phyloP scores from a whole-genome alignment of 1,140 invertebrate species.

The Atta cephalotes region DNA sequence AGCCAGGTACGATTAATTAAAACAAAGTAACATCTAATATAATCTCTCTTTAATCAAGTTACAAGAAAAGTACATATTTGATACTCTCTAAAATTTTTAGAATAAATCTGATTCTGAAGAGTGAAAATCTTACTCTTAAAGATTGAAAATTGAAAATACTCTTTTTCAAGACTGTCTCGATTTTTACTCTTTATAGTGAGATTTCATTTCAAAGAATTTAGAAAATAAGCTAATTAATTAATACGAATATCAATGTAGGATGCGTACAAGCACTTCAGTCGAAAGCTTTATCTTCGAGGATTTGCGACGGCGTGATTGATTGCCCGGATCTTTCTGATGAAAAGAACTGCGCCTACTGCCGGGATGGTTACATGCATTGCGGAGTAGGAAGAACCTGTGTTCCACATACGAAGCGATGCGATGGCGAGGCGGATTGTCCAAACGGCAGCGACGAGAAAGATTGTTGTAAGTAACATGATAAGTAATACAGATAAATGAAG shows the following conservation, averaged over 20 bases:
- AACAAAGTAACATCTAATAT: background rate
- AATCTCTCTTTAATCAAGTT: background rate
- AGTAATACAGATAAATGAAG: background rate
- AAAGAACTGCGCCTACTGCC: slow-evolving; percentile 92
- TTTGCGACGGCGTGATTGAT: slow-evolving; percentile 95
- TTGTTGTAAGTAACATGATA: slow-evolving; percentile 90
- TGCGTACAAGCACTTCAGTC: slow-evolving; percentile 91
- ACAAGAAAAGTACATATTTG: background rate
- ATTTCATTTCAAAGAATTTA: too few relatives aligned
- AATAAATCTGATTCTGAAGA: too few relatives aligned
- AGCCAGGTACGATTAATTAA: slow-evolving; percentile 88
- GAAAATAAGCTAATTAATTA: background rate
- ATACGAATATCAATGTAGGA: slow-evolving; percentile 82
- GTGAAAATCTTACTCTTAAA: too few relatives aligned
- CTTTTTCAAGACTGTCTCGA: too few relatives aligned
- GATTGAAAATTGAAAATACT: too few relatives aligned
- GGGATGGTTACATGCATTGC: slow-evolving; percentile 90
- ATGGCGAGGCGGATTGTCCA: slow-evolving; percentile 93
- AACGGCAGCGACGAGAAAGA: slow-evolving; percentile 95
- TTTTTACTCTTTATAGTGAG: too few relatives aligned
- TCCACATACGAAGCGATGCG: slow-evolving; percentile 90
- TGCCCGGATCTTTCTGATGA: slow-evolving; percentile 95
- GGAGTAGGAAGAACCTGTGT: slow-evolving; percentile 92
- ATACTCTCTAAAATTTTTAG: background rate
- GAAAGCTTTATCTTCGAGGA: slow-evolving; percentile 90